These are phyloP conservation scores for Luperina nickerlii DNA, from an alignment of 2,888 invertebrate species.

Conservation along the genomic window DNA sequence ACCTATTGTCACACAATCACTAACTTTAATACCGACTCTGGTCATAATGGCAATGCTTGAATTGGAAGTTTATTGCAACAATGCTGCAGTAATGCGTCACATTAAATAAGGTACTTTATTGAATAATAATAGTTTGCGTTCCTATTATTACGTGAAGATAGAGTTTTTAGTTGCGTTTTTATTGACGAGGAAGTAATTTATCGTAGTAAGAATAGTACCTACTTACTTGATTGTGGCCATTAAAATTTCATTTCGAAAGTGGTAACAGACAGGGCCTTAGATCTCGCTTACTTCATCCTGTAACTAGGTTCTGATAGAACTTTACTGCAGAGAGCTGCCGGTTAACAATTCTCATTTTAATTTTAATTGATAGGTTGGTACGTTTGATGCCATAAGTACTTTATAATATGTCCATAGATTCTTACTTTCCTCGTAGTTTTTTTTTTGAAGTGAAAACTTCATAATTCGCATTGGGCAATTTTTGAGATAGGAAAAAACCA, in stretches of 20 bases:
- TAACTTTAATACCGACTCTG: background rate
- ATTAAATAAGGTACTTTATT: constrained; percentile 7
- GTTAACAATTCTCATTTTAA: too few relatives aligned
- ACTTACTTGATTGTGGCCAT: background rate
- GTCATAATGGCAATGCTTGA: constrained; percentile 16
- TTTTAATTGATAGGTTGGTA: background rate
- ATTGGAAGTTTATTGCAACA: background rate
- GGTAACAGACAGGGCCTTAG: background rate
- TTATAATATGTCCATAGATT: background rate
- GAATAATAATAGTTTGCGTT: background rate
- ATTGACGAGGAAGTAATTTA: background rate
- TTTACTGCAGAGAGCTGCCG: too few relatives aligned
- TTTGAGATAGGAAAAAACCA: too few relatives aligned
- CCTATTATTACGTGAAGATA: constrained; percentile 6
- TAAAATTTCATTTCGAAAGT: background rate
- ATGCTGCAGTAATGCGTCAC: constrained; percentile 2
- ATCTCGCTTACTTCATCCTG: background rate
- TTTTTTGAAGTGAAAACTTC: background rate
- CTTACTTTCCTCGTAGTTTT: background rate
- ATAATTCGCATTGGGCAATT: too few relatives aligned
- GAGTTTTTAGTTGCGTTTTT: constrained; percentile 13
- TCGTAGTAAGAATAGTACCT: background rate
- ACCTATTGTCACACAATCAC: constrained; percentile 30
- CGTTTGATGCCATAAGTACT: too few relatives aligned
- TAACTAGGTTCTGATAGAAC: background rate